A percentile compares a stretch with the other conserved stretches of the same genome.
Conservation (phyloP, 2,888 invertebrate genomes). For the Eulithis prunata region DNA sequence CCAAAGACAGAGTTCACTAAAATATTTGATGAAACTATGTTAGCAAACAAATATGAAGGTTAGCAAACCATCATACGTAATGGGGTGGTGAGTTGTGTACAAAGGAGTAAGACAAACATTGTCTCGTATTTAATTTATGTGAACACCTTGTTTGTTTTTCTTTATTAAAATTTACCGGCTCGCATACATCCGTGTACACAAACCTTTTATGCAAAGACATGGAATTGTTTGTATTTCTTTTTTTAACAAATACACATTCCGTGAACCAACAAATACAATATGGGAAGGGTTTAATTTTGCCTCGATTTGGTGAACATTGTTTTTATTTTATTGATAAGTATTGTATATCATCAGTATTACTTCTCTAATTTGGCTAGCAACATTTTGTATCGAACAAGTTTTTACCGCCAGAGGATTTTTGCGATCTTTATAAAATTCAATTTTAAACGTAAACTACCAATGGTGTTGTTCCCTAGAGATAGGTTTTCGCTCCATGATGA, state of each 20-base stretch:
- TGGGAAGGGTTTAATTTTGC: background rate
- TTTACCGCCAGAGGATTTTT: no score
- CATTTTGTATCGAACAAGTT: no score
- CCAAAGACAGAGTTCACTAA: no score
- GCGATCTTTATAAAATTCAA: no score
- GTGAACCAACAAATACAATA: background rate
- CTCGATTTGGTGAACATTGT: background rate
- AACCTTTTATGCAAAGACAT: conserved; percentile 39
- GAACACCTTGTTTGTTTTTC: conserved; percentile 50
- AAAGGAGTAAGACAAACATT: conserved; percentile 47
- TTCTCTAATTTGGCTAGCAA: no score
- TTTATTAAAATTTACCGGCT: conserved; percentile 51
- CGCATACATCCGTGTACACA: conserved; percentile 49
- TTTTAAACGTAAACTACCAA: no score
- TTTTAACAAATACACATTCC: conserved; percentile 15
- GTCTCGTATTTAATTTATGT: conserved; percentile 50
- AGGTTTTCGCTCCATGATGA: no score
- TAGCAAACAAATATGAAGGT: background rate
- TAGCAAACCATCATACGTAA: background rate
- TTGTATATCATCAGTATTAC: background rate
- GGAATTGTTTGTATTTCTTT: conserved; percentile 30
- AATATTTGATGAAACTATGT: background rate
- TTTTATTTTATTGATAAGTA: background rate
- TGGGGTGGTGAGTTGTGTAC: conserved; percentile 13
- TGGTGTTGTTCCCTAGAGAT: no score